phyloP scores from a whole-genome alignment of 2,113 vertebrate species.

The Strix aluco region DNA sequence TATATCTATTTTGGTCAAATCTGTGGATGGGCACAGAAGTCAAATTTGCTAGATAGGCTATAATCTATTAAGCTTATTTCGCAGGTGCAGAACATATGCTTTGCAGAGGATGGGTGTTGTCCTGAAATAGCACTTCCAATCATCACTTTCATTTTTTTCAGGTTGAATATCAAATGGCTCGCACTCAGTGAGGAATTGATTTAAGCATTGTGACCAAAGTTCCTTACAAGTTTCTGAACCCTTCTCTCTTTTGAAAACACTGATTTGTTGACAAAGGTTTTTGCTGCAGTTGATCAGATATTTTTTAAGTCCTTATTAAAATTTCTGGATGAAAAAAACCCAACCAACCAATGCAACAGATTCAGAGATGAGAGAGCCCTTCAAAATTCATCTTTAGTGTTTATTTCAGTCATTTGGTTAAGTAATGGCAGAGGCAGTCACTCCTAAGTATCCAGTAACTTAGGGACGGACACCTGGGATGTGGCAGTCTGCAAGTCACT shows the following conservation, averaged over 20 bases:
- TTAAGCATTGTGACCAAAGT: neutral
- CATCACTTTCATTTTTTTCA: neutral
- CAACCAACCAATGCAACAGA: neutral
- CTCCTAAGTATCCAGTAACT: neutral
- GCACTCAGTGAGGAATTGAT: neutral
- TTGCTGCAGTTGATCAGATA: neutral
- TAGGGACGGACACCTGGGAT: neutral
- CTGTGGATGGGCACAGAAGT: neutral
- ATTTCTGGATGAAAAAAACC: neutral
- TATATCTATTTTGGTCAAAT: neutral
- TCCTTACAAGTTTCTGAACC: neutral
- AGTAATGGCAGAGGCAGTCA: neutral
- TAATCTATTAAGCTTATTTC: neutral
- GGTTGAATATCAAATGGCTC: neutral
- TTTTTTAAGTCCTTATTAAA: neutral
- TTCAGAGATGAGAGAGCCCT: neutral
- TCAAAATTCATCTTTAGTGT: neutral
- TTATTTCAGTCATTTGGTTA: neutral
- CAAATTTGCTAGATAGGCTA: neutral
- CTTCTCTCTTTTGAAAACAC: neutral
- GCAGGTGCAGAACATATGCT: neutral
- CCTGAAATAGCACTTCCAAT: neutral
- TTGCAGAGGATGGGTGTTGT: neutral
- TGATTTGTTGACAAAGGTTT: neutral
- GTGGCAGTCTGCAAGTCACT: neutral